phyloP scores from a whole-genome alignment of 2,797 vertebrate species.

The Eulemur albifrons region DNA sequence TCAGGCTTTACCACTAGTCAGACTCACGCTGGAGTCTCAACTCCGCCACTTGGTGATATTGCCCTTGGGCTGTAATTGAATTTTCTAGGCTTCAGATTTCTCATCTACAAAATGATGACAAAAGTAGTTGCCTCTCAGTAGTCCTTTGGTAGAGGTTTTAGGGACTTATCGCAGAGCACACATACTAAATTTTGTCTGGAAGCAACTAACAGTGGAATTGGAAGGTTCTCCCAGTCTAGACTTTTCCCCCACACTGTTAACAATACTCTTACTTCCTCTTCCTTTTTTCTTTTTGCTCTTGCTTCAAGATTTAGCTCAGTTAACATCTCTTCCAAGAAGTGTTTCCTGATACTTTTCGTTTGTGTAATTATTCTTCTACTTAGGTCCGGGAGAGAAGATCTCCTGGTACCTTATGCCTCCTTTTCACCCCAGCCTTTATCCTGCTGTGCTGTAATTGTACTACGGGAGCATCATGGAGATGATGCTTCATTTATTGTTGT shows the following conservation, averaged over 20 bases:
- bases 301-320: background rate
- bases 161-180: too few relatives aligned
- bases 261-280: background rate
- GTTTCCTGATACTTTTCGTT: background rate
- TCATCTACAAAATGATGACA: background rate
- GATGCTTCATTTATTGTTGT: background rate
- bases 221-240: background rate
- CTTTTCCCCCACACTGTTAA: background rate
- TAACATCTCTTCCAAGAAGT: background rate
- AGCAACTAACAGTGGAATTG: background rate
- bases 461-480: background rate
- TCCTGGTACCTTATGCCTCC: background rate
- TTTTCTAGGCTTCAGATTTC: conserved; percentile 1
- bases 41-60: background rate
- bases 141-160: background rate
- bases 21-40: background rate
- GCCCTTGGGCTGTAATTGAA: background rate
- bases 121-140: background rate
- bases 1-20: background rate
- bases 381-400: background rate
- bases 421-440: background rate
- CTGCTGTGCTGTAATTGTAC: background rate
- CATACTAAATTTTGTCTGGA: rapidly evolving
- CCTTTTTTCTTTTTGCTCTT: background rate
- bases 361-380: background rate